These are phyloP conservation scores for Artemia franciscana DNA, from an alignment of 1,140 invertebrate species.

Conservation along the genomic window DNA sequence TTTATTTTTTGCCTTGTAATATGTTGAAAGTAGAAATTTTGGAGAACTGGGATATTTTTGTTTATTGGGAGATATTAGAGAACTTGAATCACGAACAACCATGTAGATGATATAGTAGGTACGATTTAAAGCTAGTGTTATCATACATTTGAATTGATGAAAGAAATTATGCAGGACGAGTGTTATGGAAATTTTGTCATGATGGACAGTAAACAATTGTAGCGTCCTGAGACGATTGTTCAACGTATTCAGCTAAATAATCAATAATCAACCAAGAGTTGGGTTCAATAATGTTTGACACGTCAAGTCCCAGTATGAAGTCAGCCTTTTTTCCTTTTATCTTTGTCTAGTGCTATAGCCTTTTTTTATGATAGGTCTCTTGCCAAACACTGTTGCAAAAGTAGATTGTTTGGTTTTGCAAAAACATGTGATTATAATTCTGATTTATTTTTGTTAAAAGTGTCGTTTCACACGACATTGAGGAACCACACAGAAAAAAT, in stretches of 20 bases:
- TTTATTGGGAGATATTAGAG: neutral
- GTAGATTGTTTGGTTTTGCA: neutral
- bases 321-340: neutral
- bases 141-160: neutral
- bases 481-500: no score
- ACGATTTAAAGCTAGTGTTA: neutral
- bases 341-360: no score
- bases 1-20: neutral
- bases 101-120: neutral
- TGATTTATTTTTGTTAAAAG: no score
- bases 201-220: neutral
- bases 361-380: neutral
- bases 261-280: neutral
- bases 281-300: neutral
- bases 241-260: neutral
- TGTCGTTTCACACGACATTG: no score
- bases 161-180: neutral
- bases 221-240: neutral
- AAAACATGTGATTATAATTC: no score
- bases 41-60: neutral
- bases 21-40: neutral
- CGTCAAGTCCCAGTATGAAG: neutral
- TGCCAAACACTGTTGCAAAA: neutral
- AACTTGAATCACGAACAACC: neutral
- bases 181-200: neutral